Evolutionary conservation across 2,888 invertebrate genomes (phyloP), one percentile per base, ranked within the genome.

Genomic region (Pammene fasciana): DNA sequence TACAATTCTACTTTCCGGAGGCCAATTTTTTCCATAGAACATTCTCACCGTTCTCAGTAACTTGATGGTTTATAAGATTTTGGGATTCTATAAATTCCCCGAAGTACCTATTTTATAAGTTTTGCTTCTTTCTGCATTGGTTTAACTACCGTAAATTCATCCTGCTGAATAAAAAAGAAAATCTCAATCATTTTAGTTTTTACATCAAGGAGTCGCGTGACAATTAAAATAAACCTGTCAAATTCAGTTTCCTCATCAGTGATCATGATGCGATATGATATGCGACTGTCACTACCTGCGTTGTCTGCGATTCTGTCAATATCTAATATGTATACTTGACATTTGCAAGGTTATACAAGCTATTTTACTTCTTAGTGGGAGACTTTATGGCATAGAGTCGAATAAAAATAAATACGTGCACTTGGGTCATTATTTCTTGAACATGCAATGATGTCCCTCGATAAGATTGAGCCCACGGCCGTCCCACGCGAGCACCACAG

Each of bases 401-500:
- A 34, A 10, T 38, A 18, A 5, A 43, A 10, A 9, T 43, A 13
- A 14, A 16, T 26, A 26, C 26, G 26, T 57, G 57, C 18, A 43
- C 8, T 56, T 43, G 18, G 13, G 18, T 0, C 34, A 10, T 16
- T 34, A 7, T 36, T 26, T 4, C 9, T 6, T 18, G 5, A 6
- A 14, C n/a, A 34, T 9, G 9, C 6, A 2, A 26, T 26, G 45
- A n/a, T 18, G 13, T 45, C 57, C 45, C 36, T 36, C 5, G 65
- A 56, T 65, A 56, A 56, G 36, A 48, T 14, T 34, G 6, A 2
- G 45, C 13, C 55, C 65, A 55, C 55, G 55, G 13, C 2, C 34
- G 55, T 34, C n/a, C 54, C 65, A 56, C 66, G 66, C 13, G 18
- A 8, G 34, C 34, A n/a, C 34, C 26, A 26, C 52, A 13, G 11